phyloP scores from a whole-genome alignment of 2,888 invertebrate genomes.

The Lamproptera curius region DNA sequence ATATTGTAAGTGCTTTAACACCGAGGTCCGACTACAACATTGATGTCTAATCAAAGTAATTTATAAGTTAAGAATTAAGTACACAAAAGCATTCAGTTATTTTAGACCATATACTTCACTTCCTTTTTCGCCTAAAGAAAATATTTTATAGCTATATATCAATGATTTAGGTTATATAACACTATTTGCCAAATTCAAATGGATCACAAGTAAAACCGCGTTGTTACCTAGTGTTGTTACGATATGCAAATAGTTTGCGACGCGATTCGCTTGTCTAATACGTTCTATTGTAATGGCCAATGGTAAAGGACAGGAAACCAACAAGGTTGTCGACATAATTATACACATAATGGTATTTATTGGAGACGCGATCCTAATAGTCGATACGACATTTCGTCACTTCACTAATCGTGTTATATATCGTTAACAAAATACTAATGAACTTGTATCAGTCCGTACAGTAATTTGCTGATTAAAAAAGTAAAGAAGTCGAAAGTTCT shows the following conservation, averaged over 20 bases:
- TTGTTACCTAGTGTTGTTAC: slow-evolving; percentile 1
- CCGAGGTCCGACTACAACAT: no score
- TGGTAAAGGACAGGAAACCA: slow-evolving; percentile 27
- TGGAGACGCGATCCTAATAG: not conserved
- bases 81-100: no score
- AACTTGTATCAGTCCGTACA: not conserved
- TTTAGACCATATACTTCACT: no score
- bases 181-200: no score
- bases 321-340: slow-evolving; percentile 20
- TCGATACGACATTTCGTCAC: not conserved
- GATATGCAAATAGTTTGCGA: slow-evolving; percentile 31
- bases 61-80: no score
- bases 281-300: slow-evolving; percentile 23
- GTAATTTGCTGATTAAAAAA: no score
- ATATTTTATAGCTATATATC: no score
- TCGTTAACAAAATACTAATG: not conserved
- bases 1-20: no score
- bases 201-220: not conserved
- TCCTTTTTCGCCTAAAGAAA: no score
- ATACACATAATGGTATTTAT: slow-evolving; percentile 1
- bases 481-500: no score
- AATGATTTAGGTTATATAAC: no score
- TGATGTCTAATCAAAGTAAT: no score
- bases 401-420: not conserved
- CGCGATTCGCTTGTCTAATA: slow-evolving; percentile 27